Percentiles rank a stretch among this genome's conserved stretches.
phyloP scores from a whole-genome alignment of 2,113 vertebrate genomes.

The Megaceryle torquata region DNA sequence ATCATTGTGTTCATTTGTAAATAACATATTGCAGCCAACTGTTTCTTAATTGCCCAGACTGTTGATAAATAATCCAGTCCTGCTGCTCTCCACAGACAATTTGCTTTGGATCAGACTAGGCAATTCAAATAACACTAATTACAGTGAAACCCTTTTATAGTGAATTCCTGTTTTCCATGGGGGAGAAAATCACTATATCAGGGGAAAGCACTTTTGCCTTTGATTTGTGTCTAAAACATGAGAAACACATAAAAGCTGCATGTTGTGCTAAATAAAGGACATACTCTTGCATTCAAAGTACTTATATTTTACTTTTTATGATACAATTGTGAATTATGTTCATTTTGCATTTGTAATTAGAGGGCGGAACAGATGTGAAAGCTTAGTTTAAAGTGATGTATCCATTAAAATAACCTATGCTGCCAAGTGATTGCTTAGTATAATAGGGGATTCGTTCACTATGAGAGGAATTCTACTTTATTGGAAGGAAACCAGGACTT shows the following conservation, averaged over 20 bases:
- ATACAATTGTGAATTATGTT: slow-evolving; percentile 67
- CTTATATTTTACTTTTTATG: slow-evolving; percentile 73
- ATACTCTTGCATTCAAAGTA: slow-evolving; percentile 64
- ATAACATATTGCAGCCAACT: slow-evolving; percentile 91
- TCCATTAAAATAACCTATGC: slow-evolving; percentile 71
- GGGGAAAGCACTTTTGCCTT: slow-evolving; percentile 41
- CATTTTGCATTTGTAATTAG: slow-evolving; percentile 75
- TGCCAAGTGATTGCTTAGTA: slow-evolving; percentile 66
- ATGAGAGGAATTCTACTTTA: slow-evolving; percentile 58
- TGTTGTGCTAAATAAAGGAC: slow-evolving; percentile 68
- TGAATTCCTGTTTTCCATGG: slow-evolving; percentile 63
- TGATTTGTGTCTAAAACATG: slow-evolving; percentile 66
- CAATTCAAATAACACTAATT: slow-evolving; percentile 89
- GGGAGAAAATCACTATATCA: slow-evolving; percentile 50
- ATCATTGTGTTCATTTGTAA: slow-evolving; percentile 79
- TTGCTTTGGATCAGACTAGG: slow-evolving; percentile 89
- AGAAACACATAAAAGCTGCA: slow-evolving; percentile 58
- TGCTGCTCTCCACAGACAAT: slow-evolving; percentile 86
- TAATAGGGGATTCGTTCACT: slow-evolving; percentile 49
- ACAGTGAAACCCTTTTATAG: slow-evolving; percentile 68
- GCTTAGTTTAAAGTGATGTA: slow-evolving; percentile 72
- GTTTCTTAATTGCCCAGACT: slow-evolving; percentile 93
- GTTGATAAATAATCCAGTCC: slow-evolving; percentile 90
- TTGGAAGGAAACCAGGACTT: slow-evolving; percentile 66
- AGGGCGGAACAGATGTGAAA: slow-evolving; percentile 69